Percentiles rank a stretch among this genome's conserved stretches.
Evolutionary conservation across 2,113 vertebrate genomes (phyloP).

Genomic region (Engraulis encrasicolus): DNA sequence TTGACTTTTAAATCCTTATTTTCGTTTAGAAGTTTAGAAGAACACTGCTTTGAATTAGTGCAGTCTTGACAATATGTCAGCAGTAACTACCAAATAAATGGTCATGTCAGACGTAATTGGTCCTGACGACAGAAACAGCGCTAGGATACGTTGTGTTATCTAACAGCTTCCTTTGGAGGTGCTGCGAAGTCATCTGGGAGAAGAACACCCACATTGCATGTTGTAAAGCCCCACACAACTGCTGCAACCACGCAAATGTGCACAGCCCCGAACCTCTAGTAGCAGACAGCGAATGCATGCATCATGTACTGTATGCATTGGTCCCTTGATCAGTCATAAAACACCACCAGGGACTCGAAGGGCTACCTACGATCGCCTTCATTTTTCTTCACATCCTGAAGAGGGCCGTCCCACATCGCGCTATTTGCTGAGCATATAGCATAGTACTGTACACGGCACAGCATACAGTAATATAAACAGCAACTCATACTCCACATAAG

Average conservation of each 20-base stretch:
- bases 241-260: neutral
- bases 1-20: neutral
- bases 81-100: too few relatives aligned
- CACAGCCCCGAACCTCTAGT: neutral
- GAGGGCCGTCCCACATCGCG: neutral
- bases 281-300: neutral
- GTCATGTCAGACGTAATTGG: too few relatives aligned
- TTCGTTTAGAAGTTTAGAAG: neutral
- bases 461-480: constrained; percentile 3
- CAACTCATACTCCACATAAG: neutral
- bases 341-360: neutral
- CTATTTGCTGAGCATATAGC: neutral
- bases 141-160: too few relatives aligned
- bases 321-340: neutral
- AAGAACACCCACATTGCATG: neutral
- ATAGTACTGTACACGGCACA: neutral
- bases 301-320: neutral
- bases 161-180: too few relatives aligned
- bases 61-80: neutral
- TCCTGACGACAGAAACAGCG: too few relatives aligned
- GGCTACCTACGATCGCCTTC: neutral
- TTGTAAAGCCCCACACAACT: neutral
- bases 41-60: neutral
- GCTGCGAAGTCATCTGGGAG: neutral
- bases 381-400: neutral